phyloP scores from a whole-genome alignment of 2,888 invertebrate genomes.

The Athetis lepigone region DNA sequence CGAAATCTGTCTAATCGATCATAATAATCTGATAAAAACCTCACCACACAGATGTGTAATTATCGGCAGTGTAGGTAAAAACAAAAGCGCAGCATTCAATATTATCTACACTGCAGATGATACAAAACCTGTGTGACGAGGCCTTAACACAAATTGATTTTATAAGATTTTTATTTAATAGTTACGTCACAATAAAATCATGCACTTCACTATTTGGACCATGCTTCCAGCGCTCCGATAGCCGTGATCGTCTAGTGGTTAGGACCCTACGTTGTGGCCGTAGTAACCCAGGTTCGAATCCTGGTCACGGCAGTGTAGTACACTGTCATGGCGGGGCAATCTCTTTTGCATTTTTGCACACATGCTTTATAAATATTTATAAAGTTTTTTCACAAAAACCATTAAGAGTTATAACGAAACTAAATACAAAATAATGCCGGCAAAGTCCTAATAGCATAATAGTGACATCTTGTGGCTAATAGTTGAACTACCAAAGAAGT shows the following conservation, averaged over 20 bases:
- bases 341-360: slow-evolving; percentile 53
- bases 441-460: not conserved
- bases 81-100: no score
- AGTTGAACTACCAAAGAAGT: not conserved
- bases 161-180: no score
- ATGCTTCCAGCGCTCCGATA: slow-evolving; percentile 86
- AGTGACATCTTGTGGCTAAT: slow-evolving; percentile 37
- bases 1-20: not conserved
- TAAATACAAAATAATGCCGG: no score
- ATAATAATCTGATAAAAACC: not conserved
- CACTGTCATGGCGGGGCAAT: slow-evolving; percentile 84
- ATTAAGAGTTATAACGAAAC: no score
- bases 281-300: slow-evolving; percentile 95
- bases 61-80: no score
- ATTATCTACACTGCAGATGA: no score
- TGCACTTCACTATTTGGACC: slow-evolving; percentile 32
- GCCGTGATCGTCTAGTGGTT: slow-evolving; percentile 94
- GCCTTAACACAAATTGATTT: no score
- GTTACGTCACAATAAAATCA: slow-evolving; percentile 32
- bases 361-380: no score
- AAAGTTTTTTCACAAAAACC: no score
- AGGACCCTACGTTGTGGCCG: slow-evolving; percentile 94
- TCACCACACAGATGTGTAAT: no score
- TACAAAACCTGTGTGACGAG: no score
- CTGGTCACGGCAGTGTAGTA: slow-evolving; percentile 91